Evolutionary conservation across 2,888 invertebrate genomes (phyloP).

Genomic region (Spicauda simplicius): DNA sequence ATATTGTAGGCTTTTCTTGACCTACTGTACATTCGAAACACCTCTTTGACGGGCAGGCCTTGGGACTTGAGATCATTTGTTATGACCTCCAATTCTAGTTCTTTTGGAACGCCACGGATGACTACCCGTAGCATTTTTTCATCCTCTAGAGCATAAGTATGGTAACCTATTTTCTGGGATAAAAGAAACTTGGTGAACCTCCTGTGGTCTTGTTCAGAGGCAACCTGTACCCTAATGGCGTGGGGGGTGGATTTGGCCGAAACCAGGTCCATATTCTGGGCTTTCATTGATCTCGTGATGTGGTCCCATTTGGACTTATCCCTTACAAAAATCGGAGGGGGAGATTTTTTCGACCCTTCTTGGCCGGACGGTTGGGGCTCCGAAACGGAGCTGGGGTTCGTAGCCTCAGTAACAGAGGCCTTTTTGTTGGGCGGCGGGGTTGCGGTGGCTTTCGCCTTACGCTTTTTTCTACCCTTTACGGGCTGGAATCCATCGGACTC

Average conservation of each 20-base stretch:
- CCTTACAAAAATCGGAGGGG: not conserved
- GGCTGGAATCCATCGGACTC: too few species aligned
- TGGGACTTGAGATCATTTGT: not conserved
- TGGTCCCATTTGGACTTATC: not conserved
- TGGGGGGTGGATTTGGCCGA: not conserved
- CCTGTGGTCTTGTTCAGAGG: not conserved
- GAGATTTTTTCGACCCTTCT: not conserved
- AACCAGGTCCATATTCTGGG: not conserved
- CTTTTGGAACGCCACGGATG: not conserved
- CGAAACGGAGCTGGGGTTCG: too few species aligned
- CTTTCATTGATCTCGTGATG: not conserved
- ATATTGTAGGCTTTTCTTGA: not conserved
- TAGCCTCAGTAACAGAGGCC: too few species aligned
- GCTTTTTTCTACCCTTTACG: too few species aligned
- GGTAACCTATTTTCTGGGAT: not conserved
- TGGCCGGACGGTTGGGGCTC: not conserved
- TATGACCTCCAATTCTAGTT: not conserved
- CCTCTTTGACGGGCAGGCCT: not conserved
- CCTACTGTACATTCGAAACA: conserved; percentile 6
- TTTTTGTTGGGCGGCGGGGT: too few species aligned
- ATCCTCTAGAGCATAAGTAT: not conserved
- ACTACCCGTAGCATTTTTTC: not conserved
- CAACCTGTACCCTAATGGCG: not conserved
- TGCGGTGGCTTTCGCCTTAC: too few species aligned
- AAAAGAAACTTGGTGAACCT: too few species aligned